Base-by-base conservation (phyloP, 2,797 vertebrate genomes). In the Bothrops alternatus region DNA sequence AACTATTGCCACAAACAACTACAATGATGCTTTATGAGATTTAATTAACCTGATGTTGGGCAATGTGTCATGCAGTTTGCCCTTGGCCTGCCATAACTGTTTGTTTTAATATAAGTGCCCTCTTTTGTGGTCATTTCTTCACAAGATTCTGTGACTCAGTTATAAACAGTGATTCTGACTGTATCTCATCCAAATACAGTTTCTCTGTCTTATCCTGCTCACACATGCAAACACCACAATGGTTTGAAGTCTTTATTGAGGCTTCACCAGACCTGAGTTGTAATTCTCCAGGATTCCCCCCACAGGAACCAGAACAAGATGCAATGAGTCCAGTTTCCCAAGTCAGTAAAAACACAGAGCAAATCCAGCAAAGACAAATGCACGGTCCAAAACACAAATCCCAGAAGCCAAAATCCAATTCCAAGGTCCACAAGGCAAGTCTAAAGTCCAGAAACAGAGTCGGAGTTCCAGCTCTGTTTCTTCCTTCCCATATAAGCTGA, bases 21-120 rank as follows among this genome's bases (percentile, higher is more conserved):
- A 82, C 91, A 96, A 6, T 92, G 91, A 82, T 96, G 95, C 96
- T 96, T 96, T 96, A 95, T 91, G 95, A 94, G 95, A 96, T 95
- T 93, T 93, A 32, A 94, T 94, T 94, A 94, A 93, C 93, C 94
- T 92, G 94, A 91, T 92, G 87, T 94, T 92, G 87, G 87, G 93
- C 91, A 94, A 94, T 95, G 95, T 96, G 96, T 96, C 95, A 93
- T 93, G 94, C 90, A 0, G 47, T 63, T 4, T 94, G 92, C 91
- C 91, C 82, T 94, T 20, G 94, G 94, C 93, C 93, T 93, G 92
- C 94, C 94, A 78, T 93, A 96, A 92, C 69, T 96, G 95, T 94
- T 95, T 92, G 87, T 93, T 95, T 95, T 96, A 96, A 95, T 95
- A 94, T 95, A 93, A 96, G 94, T 93, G 94, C 95, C 92, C 96